Evolutionary conservation across 2,888 invertebrate species (phyloP).

Genomic region (Zootermopsis nevadensis): DNA sequence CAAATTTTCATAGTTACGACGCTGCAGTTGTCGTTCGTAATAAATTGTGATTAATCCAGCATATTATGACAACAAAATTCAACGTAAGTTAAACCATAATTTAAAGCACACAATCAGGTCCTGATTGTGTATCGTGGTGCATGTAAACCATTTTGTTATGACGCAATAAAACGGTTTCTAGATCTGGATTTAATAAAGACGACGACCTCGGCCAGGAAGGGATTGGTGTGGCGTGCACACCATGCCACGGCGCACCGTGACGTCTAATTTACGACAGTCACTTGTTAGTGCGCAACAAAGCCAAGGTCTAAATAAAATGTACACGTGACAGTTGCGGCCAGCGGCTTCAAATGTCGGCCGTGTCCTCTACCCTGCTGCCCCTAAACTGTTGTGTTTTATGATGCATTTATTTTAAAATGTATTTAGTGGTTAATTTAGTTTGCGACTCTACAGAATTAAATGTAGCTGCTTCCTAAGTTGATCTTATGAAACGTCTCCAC

Average conservation of each 20-base stretch:
- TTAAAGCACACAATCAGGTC: neutral
- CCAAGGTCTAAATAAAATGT: neutral
- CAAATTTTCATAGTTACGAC: too few relatives aligned
- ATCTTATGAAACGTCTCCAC: too few relatives aligned
- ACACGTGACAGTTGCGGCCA: neutral
- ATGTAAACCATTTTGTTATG: neutral
- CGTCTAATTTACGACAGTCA: neutral
- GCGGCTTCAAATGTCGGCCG: neutral
- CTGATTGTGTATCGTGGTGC: neutral
- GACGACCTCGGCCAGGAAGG: neutral
- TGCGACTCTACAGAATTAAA: too few relatives aligned
- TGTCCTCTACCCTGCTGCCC: too few relatives aligned
- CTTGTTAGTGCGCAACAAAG: neutral
- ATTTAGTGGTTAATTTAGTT: too few relatives aligned
- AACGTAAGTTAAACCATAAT: neutral
- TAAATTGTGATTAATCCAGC: too few relatives aligned
- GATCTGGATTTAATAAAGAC: too few relatives aligned
- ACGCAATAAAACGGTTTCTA: neutral
- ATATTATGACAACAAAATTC: neutral
- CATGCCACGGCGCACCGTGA: neutral
- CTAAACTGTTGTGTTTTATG: too few relatives aligned
- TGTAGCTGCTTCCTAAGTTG: too few relatives aligned
- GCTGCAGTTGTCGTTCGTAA: too few relatives aligned
- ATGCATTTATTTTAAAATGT: too few relatives aligned
- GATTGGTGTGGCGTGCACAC: neutral